Conservation (phyloP, 1,140 invertebrate genomes). For the Meloidogyne exigua region DNA sequence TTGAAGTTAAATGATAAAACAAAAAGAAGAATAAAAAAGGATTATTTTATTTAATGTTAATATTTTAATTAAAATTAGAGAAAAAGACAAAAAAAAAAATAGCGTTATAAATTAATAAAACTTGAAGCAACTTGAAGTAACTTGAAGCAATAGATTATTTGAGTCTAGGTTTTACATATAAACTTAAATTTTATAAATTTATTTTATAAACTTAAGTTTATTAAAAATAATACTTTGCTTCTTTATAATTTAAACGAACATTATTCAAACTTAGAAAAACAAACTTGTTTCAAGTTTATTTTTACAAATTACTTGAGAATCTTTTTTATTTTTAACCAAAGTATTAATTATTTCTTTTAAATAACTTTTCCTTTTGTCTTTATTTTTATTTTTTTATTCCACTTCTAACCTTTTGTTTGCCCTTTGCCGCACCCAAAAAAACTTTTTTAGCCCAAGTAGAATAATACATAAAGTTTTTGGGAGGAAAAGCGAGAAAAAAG, state of each 20-base stretch:
- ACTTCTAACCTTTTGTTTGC: conserved; percentile 2
- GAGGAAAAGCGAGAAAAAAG: neutral
- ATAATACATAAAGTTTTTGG: neutral
- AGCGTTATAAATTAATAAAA: too few species aligned
- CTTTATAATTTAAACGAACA: neutral
- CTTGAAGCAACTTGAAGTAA: neutral
- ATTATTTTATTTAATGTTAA: too few species aligned
- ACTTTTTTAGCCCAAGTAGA: neutral
- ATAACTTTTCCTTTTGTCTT: neutral
- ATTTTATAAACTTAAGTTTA: too few species aligned
- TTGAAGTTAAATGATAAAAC: neutral
- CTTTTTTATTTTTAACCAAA: neutral
- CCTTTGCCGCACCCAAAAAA: neutral
- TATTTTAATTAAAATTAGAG: too few species aligned
- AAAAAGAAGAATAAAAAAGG: neutral
- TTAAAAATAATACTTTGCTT: too few species aligned
- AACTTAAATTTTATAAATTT: too few species aligned
- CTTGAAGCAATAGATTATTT: too few species aligned
- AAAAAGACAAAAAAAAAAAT: too few species aligned
- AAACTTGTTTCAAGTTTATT: conserved; percentile 1
- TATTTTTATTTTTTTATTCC: conserved; percentile 1
- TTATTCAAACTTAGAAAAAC: neutral
- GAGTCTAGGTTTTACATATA: too few species aligned
- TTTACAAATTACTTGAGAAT: neutral
- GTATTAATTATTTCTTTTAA: neutral